phyloP scores from a whole-genome alignment of 2,888 invertebrate genomes.

The Adelphocoris suturalis region DNA sequence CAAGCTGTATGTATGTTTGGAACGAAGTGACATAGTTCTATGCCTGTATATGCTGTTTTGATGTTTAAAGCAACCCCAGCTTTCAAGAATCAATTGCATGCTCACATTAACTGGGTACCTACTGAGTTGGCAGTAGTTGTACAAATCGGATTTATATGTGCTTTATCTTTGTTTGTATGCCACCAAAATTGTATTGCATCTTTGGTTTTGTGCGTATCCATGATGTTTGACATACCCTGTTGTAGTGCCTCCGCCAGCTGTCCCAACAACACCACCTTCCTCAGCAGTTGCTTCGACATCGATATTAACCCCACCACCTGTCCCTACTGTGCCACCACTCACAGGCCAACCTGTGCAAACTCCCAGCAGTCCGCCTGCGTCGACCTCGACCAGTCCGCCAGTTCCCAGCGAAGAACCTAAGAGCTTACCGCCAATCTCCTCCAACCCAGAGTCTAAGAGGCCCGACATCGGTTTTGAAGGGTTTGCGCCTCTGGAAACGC shows the following conservation, averaged over 20 bases:
- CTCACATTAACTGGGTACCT: too few relatives aligned
- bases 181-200: too few relatives aligned
- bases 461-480: constrained; percentile 48
- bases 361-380: not conserved
- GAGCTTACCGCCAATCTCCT: not conserved
- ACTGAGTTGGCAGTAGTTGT: too few relatives aligned
- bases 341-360: not conserved
- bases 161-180: too few relatives aligned
- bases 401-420: constrained; percentile 44
- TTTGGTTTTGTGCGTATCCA: not conserved
- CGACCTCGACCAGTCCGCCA: not conserved
- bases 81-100: too few relatives aligned
- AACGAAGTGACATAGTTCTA: too few relatives aligned
- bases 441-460: not conserved
- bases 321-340: not conserved
- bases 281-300: not conserved
- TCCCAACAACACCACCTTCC: constrained; percentile 35
- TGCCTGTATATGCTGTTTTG: too few relatives aligned
- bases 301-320: constrained; percentile 31
- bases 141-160: too few relatives aligned
- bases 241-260: constrained; percentile 50
- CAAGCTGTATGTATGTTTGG: too few relatives aligned
- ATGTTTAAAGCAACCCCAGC: too few relatives aligned
- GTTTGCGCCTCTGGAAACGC: constrained; percentile 35
- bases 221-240: not conserved